These are phyloP conservation scores for Irena cyanogastra DNA, from an alignment of 2,113 vertebrate genomes.

Conservation along the genomic window DNA sequence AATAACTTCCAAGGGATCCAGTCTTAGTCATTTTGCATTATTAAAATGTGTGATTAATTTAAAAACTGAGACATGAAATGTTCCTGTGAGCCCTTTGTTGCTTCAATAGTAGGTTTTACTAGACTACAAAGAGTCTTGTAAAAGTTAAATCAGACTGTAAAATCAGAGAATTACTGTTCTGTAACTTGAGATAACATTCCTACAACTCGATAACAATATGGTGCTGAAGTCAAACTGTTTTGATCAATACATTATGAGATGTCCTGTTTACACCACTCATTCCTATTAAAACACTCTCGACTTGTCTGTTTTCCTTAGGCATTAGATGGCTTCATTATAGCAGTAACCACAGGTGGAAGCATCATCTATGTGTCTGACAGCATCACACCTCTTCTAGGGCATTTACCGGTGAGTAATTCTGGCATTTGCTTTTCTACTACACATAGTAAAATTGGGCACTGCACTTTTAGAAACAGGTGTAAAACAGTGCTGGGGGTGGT, in stretches of 20 bases:
- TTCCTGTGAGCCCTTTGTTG: slow-evolving; percentile 25
- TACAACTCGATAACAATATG: background rate
- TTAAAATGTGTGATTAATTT: slow-evolving; percentile 69
- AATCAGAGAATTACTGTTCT: slow-evolving; percentile 14
- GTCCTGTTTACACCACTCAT: background rate
- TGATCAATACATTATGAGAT: background rate
- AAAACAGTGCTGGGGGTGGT: background rate
- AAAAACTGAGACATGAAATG: slow-evolving; percentile 43
- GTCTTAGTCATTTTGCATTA: slow-evolving; percentile 63
- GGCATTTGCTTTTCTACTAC: background rate
- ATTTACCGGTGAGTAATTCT: slow-evolving; percentile 76
- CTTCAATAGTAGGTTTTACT: slow-evolving; percentile 22
- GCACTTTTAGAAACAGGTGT: background rate
- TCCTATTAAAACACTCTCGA: background rate
- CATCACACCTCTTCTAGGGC: slow-evolving; percentile 80
- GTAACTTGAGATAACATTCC: background rate
- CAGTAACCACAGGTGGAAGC: slow-evolving; percentile 78
- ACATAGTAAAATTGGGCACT: fast-evolving
- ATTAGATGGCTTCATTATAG: slow-evolving; percentile 81
- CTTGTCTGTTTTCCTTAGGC: slow-evolving; percentile 63
- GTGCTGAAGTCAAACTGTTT: background rate
- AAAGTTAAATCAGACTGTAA: background rate
- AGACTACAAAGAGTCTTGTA: slow-evolving; percentile 10
- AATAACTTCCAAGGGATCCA: slow-evolving; percentile 62
- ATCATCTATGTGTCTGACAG: slow-evolving; percentile 83